Conservation (phyloP, 2,797 vertebrate species). For the Syndactyla subalaris region DNA sequence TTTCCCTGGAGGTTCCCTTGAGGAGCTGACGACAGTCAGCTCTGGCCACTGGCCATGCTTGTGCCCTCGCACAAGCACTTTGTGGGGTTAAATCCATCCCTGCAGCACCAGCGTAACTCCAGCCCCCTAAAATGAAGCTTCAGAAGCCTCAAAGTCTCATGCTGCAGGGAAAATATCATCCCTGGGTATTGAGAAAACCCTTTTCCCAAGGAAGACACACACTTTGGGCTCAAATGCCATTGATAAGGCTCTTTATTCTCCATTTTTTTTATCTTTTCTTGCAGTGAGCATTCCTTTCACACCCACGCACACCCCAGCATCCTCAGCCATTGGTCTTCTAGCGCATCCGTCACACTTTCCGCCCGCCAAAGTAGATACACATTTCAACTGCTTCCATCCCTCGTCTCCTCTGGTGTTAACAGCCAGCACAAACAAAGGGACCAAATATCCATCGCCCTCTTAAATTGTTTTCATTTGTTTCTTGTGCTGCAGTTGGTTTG, state of each 20-base stretch:
- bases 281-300: conserved; percentile 51
- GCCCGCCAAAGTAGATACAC: conserved; percentile 23
- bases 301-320: conserved; percentile 43
- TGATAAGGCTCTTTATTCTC: conserved; percentile 15
- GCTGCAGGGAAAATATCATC: neutral
- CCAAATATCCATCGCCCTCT: neutral
- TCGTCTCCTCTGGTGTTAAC: conserved; percentile 24
- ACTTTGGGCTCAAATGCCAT: neutral
- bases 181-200: neutral
- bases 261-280: neutral
- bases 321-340: conserved; percentile 16
- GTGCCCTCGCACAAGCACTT: fast-evolving
- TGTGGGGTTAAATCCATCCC: neutral
- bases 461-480: conserved; percentile 18
- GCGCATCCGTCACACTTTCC: conserved; percentile 45
- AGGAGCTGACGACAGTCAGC: fast-evolving
- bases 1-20: neutral
- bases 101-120: neutral
- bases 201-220: neutral
- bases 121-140: fast-evolving
- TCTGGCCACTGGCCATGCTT: neutral
- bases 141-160: neutral
- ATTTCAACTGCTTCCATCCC: conserved; percentile 37
- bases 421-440: conserved; percentile 49
- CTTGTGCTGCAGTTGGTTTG: conserved; percentile 2